These are phyloP conservation scores for Pseudomyrmex pallidus DNA, from an alignment of 1,140 invertebrate species.

Conservation along the genomic window DNA sequence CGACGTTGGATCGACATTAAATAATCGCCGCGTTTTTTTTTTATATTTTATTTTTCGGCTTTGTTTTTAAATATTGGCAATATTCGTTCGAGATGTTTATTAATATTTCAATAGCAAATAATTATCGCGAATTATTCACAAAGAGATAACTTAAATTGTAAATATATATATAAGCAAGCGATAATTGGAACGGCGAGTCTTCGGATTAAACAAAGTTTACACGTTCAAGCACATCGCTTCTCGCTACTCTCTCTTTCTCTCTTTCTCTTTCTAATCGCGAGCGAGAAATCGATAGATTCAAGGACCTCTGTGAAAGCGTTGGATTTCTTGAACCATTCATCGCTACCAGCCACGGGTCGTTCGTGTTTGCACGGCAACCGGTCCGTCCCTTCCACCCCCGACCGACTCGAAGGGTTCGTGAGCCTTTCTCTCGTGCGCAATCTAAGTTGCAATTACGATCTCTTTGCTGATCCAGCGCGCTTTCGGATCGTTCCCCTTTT, in stretches of 20 bases:
- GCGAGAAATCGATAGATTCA: slow-evolving; percentile 21
- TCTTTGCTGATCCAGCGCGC: slow-evolving; percentile 72
- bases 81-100: neutral
- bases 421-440: slow-evolving; percentile 61
- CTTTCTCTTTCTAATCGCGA: slow-evolving; percentile 16
- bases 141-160: neutral
- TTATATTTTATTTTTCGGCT: neutral
- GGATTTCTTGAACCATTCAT: slow-evolving; percentile 19
- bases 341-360: neutral
- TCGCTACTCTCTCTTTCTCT: neutral
- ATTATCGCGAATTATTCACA: neutral
- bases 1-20: neutral
- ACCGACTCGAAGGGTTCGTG: neutral
- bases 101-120: neutral
- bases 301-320: slow-evolving; percentile 1
- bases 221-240: neutral
- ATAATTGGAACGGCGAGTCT: neutral
- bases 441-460: slow-evolving; percentile 77
- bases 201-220: neutral
- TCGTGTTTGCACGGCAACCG: slow-evolving; percentile 32
- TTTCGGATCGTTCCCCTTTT: slow-evolving; percentile 68
- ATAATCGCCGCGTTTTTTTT: slow-evolving; percentile 9
- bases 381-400: slow-evolving; percentile 24
- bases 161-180: neutral
- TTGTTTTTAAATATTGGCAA: no score